These are phyloP conservation scores for Echiichthys vipera DNA, from an alignment of 2,797 vertebrate genomes.

Conservation along the genomic window DNA sequence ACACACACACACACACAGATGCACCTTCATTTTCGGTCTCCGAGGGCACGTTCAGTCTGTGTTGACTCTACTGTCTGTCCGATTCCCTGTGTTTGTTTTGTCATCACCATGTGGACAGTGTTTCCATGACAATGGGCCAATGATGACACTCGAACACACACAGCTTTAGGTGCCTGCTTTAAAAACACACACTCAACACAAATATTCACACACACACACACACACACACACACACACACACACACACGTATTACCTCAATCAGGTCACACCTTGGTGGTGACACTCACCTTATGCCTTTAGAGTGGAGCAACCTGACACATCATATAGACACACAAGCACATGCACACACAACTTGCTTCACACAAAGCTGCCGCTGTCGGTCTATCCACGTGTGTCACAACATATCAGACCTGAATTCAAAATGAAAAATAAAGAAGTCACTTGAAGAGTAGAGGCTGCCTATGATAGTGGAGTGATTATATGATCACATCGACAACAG, in stretches of 20 bases:
- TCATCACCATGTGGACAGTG: slow-evolving; percentile 45
- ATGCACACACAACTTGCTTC: slow-evolving; percentile 32
- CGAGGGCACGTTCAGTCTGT: slow-evolving; percentile 42
- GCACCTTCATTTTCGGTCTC: slow-evolving; percentile 14
- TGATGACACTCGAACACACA: slow-evolving; percentile 28
- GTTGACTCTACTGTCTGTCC: slow-evolving; percentile 57
- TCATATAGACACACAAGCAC: slow-evolving; percentile 24
- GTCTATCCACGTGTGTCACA: slow-evolving; percentile 29
- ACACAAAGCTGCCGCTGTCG: slow-evolving; percentile 41
- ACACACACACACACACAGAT: neutral
- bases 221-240: neutral
- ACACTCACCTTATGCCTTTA: slow-evolving; percentile 52
- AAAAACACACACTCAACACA: slow-evolving; percentile 17
- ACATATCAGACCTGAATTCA: slow-evolving; percentile 18
- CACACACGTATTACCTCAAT: slow-evolving; percentile 33
- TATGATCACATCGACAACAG: neutral
- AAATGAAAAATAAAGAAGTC: slow-evolving; percentile 6
- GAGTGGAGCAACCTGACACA: slow-evolving; percentile 49
- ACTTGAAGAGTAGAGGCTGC: neutral
- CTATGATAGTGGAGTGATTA: neutral
- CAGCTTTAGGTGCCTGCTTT: slow-evolving; percentile 18
- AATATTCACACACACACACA: slow-evolving; percentile 2
- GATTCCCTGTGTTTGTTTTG: slow-evolving; percentile 47
- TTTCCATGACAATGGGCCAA: slow-evolving; percentile 42
- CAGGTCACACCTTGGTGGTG: slow-evolving; percentile 56